Evolutionary conservation across 2,888 invertebrate genomes (phyloP), one percentile per base, ranked within the genome.

Genomic region (Himalopsyche anomala): DNA sequence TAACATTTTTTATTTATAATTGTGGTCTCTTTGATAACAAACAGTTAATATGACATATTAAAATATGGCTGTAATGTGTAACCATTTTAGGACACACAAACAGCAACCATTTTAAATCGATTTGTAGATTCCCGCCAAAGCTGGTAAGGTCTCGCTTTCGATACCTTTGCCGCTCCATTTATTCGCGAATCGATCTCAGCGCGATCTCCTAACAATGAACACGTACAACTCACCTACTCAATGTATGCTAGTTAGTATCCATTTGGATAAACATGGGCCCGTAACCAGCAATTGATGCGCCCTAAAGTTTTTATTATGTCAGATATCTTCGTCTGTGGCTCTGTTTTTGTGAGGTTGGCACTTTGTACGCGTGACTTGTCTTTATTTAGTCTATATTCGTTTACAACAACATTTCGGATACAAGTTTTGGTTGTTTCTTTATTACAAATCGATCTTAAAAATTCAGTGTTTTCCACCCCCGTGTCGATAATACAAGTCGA

Each of bases 161-260:
- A 51, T 40, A 62, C 84, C 84, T 81, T 85, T 85, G 84, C 45
- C 85, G 85, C 85, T 85, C 82, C 80, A 85, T 85, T 85, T 85
- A 40, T 45, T 79, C 83, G 74, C 69, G 28, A 81, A 69, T 83
- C 85, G 62, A 83, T 83, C 85, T 83, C 80, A 19, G 42, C 85
- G 28, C 82, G 17, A 80, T 83, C 84, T 62, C 62, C 11, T 11
- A 62, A 62, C 62, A 62, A 62, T 62, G 28, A 11, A 62, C 62
- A 62, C 19, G 62, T 62, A 62, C 19, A 9, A 19, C 28, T 62
- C 62, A 19, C n/a, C n/a, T 62, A 62, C 62, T 19, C 2, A 19
- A 62, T 62, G 62, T 62, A 62, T 62, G 62, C 62, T 8, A 19
- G 51, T 51, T 8, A 19, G 51, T 51, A 15, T 51, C 11, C 19